A percentile compares a stretch with the other conserved stretches of the same genome.
Conservation (phyloP, 2,113 vertebrate species). For the Antidorcas marsupialis region DNA sequence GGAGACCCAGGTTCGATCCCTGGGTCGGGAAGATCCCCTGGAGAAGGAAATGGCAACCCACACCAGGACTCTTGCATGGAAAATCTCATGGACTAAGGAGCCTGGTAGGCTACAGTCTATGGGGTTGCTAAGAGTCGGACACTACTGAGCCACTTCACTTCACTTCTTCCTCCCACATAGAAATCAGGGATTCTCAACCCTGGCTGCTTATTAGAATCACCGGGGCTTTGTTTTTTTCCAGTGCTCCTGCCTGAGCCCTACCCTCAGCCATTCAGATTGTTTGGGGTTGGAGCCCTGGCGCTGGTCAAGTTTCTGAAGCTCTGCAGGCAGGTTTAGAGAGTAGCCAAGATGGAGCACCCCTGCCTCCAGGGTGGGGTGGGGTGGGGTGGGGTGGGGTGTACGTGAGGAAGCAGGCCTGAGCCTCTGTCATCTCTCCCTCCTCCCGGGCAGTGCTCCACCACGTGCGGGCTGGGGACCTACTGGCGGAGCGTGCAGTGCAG, state of each 20-base stretch:
- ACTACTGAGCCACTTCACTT: too few relatives aligned
- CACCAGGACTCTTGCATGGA: too few relatives aligned
- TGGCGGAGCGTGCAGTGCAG: conserved; percentile 91
- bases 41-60: too few relatives aligned
- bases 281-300: accelerated
- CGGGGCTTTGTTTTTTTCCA: neutral
- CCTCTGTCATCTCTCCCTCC: neutral
- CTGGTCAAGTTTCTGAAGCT: neutral
- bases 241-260: too few relatives aligned
- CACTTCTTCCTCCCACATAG: neutral
- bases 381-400: accelerated
- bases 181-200: neutral
- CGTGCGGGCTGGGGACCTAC: conserved; percentile 91
- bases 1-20: too few relatives aligned
- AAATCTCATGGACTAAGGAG: too few relatives aligned
- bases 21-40: too few relatives aligned
- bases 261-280: neutral
- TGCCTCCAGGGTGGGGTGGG: neutral
- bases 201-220: neutral
- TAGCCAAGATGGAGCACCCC: accelerated
- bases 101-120: too few relatives aligned
- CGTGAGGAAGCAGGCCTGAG: neutral
- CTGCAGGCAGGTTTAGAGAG: neutral
- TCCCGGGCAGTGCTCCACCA: conserved; percentile 89
- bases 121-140: too few relatives aligned